These are phyloP conservation scores for Heteropelma amictum DNA, from an alignment of 2,888 invertebrate species.

Conservation along the genomic window DNA sequence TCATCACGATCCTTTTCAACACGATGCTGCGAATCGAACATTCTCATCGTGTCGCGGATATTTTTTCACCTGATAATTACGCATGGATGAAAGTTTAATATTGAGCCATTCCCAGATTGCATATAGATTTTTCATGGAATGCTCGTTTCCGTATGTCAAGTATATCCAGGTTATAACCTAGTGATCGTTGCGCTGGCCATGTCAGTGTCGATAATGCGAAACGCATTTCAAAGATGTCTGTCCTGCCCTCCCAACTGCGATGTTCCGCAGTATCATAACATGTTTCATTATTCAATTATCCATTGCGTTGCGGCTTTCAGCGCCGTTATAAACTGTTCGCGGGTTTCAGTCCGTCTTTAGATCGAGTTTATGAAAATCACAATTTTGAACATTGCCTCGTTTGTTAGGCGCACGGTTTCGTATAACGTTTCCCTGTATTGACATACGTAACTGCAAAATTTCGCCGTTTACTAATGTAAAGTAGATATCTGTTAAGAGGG, in stretches of 20 bases:
- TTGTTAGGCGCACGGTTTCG: not conserved
- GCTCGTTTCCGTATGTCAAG: constrained; percentile 44
- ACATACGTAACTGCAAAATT: constrained; percentile 51
- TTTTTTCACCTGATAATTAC: too few relatives aligned
- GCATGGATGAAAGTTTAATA: too few relatives aligned
- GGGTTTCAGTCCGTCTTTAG: too few relatives aligned
- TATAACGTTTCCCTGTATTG: not conserved
- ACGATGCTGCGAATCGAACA: too few relatives aligned
- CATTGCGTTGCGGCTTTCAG: too few relatives aligned
- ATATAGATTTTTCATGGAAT: constrained; percentile 25
- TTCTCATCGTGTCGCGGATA: too few relatives aligned
- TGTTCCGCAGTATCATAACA: not conserved
- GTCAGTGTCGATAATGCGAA: constrained; percentile 29
- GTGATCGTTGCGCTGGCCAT: constrained; percentile 14
- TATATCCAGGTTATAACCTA: not conserved
- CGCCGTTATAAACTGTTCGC: too few relatives aligned
- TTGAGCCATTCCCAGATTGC: constrained; percentile 12
- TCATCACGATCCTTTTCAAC: too few relatives aligned
- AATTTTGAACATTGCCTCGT: not conserved
- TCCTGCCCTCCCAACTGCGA: constrained; percentile 7
- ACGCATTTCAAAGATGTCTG: constrained; percentile 50
- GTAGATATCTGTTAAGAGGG: constrained; percentile 76
- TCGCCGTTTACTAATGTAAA: constrained; percentile 72
- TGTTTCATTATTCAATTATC: too few relatives aligned
- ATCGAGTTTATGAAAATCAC: not conserved